Conservation (phyloP, 2,113 vertebrate species). For the Candoia aspera region DNA sequence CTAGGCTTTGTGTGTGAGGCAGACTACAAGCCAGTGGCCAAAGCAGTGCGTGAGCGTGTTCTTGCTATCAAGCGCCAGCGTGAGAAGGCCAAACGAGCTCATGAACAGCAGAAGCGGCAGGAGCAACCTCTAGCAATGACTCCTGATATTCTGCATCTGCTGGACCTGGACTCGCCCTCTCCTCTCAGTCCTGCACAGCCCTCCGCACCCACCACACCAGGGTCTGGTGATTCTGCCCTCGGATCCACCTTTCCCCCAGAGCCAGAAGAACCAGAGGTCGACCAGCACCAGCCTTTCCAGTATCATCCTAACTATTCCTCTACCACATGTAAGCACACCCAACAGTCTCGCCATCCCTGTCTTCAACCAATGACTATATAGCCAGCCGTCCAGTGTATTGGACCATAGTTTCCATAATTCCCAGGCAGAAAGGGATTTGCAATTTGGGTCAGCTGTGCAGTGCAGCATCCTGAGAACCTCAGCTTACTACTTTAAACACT, state of each 20-base stretch:
- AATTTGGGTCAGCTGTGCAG: neutral
- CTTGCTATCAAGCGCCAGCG: slow-evolving; percentile 85
- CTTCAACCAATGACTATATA: neutral
- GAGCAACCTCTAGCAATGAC: slow-evolving; percentile 29
- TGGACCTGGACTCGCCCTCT: slow-evolving; percentile 62
- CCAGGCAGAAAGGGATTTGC: neutral
- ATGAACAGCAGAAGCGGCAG: slow-evolving; percentile 42
- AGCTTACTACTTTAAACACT: neutral
- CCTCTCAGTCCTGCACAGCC: neutral
- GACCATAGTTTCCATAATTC: neutral
- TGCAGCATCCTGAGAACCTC: neutral
- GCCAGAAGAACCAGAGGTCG: slow-evolving; percentile 89
- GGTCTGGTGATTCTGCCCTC: slow-evolving; percentile 73
- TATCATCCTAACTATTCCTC: slow-evolving; percentile 89
- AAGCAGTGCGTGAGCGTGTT: slow-evolving; percentile 85
- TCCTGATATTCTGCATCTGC: slow-evolving; percentile 42
- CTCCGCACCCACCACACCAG: slow-evolving; percentile 36
- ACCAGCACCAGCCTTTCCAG: slow-evolving; percentile 86
- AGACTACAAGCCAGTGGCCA: slow-evolving; percentile 90
- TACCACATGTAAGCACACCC: slow-evolving; percentile 81
- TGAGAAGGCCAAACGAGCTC: slow-evolving; percentile 78
- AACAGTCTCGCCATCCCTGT: neutral
- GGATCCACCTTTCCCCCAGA: slow-evolving; percentile 75
- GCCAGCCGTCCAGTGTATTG: neutral
- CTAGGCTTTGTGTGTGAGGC: slow-evolving; percentile 89